These are phyloP conservation scores for Petrosia ficiformis DNA, from an alignment of 37 sponge, comb jelly and placozoan genomes.

Conservation along the genomic window DNA sequence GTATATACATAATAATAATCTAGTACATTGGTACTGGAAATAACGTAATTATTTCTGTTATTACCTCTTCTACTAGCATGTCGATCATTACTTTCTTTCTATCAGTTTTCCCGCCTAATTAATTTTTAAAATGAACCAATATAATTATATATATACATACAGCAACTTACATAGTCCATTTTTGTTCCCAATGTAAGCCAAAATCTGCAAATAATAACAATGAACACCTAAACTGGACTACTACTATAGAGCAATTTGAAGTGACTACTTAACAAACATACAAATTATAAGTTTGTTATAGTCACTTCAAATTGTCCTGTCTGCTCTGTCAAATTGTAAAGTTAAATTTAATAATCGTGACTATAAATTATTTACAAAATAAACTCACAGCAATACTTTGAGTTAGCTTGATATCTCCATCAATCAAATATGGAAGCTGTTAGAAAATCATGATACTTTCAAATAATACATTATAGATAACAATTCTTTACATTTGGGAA, in stretches of 20 bases:
- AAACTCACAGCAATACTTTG: slow-evolving; percentile 84
- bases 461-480: background rate
- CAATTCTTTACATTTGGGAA: slow-evolving; percentile 88
- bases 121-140: background rate
- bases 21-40: background rate
- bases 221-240: too few relatives aligned
- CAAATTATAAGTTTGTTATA: too few relatives aligned
- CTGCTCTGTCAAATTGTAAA: too few relatives aligned
- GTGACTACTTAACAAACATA: too few relatives aligned
- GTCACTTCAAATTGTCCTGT: too few relatives aligned
- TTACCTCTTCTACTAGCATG: slow-evolving; percentile 12
- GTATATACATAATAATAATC: too few relatives aligned
- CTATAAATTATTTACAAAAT: too few relatives aligned
- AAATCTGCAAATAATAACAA: slow-evolving; percentile 44
- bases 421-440: slow-evolving; percentile 87
- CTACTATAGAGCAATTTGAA: too few relatives aligned
- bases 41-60: background rate
- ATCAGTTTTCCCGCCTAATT: slow-evolving; percentile 1
- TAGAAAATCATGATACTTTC: background rate
- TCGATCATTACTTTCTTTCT: background rate
- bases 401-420: slow-evolving; percentile 85
- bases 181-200: slow-evolving; percentile 2
- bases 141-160: too few relatives aligned
- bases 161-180: background rate
- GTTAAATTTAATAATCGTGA: background rate